These are phyloP conservation scores for Petroica traversi DNA, from an alignment of 2,113 vertebrate genomes.

Conservation along the genomic window DNA sequence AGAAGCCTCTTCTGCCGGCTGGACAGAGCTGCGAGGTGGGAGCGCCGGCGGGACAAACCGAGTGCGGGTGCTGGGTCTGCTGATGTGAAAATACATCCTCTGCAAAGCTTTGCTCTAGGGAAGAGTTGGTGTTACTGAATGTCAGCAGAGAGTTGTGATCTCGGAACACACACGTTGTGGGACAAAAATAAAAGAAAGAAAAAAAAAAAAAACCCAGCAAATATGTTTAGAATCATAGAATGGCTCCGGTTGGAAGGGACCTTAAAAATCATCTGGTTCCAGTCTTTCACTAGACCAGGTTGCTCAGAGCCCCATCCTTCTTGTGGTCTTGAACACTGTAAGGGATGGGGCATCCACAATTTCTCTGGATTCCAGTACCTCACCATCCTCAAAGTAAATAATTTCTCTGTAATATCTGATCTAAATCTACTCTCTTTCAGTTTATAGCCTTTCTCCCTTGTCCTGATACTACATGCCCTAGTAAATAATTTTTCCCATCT, in stretches of 20 bases:
- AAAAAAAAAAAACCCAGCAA: background rate
- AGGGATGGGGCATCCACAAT: too few relatives aligned
- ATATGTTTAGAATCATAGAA: background rate
- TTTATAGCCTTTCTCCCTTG: background rate
- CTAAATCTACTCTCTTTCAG: background rate
- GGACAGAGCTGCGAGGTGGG: background rate
- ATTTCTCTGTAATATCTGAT: background rate
- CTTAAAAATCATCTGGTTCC: background rate
- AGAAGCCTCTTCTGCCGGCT: background rate
- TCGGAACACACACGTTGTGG: rapidly evolving
- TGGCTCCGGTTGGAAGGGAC: background rate
- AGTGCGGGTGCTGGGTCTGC: background rate
- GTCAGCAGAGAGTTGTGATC: background rate
- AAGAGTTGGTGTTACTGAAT: background rate
- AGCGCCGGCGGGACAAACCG: rapidly evolving
- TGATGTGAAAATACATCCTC: background rate
- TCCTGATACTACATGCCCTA: background rate
- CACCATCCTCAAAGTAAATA: background rate
- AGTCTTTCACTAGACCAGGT: background rate
- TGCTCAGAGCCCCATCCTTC: background rate
- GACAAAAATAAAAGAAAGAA: background rate
- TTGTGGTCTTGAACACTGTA: background rate
- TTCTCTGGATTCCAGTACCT: background rate
- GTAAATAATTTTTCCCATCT: background rate
- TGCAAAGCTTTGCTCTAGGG: background rate